Conservation (phyloP, 2,797 vertebrate species). For the Chelon labrosus region DNA sequence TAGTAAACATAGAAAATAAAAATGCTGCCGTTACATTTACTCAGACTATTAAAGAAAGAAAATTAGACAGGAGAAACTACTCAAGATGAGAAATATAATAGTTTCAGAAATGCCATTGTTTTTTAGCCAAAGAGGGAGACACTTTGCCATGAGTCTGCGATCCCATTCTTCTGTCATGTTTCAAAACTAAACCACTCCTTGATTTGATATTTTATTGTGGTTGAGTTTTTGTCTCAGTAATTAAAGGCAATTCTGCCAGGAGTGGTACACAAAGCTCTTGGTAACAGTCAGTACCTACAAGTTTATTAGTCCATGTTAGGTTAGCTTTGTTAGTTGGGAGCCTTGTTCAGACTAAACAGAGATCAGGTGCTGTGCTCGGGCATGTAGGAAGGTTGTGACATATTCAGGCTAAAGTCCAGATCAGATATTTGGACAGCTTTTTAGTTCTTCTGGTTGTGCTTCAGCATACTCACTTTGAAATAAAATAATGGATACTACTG, state of each 20-base stretch:
- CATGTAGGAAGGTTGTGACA: too few species aligned
- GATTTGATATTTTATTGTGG: slow-evolving; percentile 18
- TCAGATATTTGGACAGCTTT: too few species aligned
- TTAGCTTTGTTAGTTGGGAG: background rate
- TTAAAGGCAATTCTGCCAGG: background rate
- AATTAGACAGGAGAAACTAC: background rate
- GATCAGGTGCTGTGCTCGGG: background rate
- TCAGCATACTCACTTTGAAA: background rate
- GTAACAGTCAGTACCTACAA: too few species aligned
- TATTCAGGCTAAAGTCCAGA: too few species aligned
- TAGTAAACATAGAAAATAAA: too few species aligned
- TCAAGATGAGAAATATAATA: background rate
- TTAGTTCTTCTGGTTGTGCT: too few species aligned
- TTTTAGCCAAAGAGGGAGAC: background rate
- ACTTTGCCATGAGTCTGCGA: background rate
- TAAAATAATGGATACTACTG: background rate
- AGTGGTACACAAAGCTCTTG: background rate
- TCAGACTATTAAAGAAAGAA: background rate
- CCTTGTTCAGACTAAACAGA: background rate
- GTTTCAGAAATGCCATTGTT: background rate
- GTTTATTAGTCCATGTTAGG: background rate
- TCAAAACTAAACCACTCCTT: background rate
- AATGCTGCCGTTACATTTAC: background rate
- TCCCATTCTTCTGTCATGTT: background rate
- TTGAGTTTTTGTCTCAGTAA: background rate